Evolutionary conservation across 2,113 vertebrate species (phyloP).

Genomic region (Pandion haliaetus): DNA sequence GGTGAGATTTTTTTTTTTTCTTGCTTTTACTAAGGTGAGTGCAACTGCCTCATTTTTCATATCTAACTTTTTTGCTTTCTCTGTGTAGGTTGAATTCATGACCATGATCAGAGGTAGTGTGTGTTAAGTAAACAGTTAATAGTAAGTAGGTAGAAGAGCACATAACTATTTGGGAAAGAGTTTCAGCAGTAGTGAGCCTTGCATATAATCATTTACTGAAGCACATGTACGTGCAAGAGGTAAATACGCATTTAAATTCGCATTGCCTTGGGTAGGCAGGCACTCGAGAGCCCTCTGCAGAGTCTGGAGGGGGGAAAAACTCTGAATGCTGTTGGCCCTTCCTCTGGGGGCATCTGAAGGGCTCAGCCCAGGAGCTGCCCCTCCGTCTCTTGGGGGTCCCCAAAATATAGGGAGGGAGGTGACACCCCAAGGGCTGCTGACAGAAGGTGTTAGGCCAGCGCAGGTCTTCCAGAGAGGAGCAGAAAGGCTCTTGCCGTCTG

Average conservation of each 20-base stretch:
- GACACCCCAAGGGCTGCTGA: background rate
- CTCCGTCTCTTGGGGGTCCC: background rate
- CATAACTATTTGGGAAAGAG: background rate
- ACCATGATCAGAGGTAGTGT: background rate
- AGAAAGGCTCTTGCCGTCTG: background rate
- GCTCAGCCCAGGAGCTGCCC: background rate
- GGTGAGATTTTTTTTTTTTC: background rate
- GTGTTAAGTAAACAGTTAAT: background rate
- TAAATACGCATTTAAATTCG: background rate
- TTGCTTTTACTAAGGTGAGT: background rate
- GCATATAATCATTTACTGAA: background rate
- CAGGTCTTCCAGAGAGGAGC: background rate
- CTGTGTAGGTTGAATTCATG: background rate
- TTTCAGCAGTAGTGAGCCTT: background rate
- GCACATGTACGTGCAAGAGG: rapidly evolving
- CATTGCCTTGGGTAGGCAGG: background rate
- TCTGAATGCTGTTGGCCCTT: background rate
- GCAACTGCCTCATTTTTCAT: background rate
- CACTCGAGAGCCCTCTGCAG: background rate
- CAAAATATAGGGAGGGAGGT: background rate
- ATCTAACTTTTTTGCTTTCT: background rate
- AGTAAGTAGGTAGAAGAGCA: background rate
- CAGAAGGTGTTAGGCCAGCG: background rate
- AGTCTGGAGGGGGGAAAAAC: background rate
- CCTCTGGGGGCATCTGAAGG: background rate